These are phyloP conservation scores for Rhopalosiphum maidis DNA, from an alignment of 1,140 invertebrate genomes.

Conservation along the genomic window DNA sequence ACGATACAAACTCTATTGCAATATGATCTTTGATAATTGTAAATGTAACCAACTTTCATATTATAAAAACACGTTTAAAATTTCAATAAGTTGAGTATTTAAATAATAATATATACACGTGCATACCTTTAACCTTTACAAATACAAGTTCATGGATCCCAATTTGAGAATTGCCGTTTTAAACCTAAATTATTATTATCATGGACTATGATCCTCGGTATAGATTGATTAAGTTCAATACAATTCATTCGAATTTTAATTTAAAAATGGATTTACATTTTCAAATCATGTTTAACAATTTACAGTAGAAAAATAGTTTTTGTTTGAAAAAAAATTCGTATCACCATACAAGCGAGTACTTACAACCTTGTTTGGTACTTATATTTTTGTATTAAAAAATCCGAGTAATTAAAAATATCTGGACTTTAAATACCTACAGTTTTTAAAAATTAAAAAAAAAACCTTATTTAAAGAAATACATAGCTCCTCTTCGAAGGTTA, in stretches of 20 bases:
- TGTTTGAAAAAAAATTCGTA: not conserved
- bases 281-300: not conserved
- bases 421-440: not conserved
- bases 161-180: not conserved
- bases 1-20: not conserved
- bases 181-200: not conserved
- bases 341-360: not conserved
- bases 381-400: not conserved
- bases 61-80: not conserved
- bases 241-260: not conserved
- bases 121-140: too few species aligned
- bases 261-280: not conserved
- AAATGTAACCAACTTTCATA: not conserved
- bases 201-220: not conserved
- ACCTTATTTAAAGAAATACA: not conserved
- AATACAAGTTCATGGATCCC: not conserved
- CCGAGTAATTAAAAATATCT: not conserved
- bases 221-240: not conserved
- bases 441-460: not conserved
- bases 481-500: not conserved
- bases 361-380: too few species aligned
- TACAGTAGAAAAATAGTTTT: not conserved
- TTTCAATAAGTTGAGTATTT: not conserved
- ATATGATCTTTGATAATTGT: not conserved
- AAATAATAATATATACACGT: not conserved